These are phyloP conservation scores for Taenioides sp. DNA, from an alignment of 2,797 vertebrate genomes.

Conservation along the genomic window DNA sequence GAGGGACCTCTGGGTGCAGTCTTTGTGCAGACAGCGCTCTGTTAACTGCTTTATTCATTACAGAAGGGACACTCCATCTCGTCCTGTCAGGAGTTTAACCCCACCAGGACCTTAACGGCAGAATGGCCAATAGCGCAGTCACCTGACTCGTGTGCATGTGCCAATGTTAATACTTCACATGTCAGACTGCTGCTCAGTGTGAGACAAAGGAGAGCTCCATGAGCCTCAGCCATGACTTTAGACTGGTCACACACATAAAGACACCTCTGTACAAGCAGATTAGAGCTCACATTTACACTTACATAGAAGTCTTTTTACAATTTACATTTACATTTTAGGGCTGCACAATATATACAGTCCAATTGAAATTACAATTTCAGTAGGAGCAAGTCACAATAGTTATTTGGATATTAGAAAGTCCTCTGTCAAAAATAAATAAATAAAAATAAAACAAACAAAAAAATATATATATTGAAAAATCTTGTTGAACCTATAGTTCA, in stretches of 20 bases:
- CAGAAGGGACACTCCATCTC: slow-evolving; percentile 23
- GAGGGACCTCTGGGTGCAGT: neutral
- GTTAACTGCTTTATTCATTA: slow-evolving; percentile 28
- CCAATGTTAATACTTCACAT: slow-evolving; percentile 7
- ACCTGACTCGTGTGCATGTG: slow-evolving; percentile 15
- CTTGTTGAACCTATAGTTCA: too few species aligned
- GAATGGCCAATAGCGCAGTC: slow-evolving; percentile 13
- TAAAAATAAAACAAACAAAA: too few species aligned
- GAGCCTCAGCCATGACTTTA: slow-evolving; percentile 1
- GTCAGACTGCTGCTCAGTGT: neutral
- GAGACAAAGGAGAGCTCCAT: neutral
- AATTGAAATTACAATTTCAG: too few species aligned
- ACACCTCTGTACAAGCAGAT: neutral
- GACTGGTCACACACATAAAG: neutral
- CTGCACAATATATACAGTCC: too few species aligned
- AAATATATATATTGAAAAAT: too few species aligned
- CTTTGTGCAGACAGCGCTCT: slow-evolving; percentile 4
- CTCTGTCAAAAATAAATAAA: too few species aligned
- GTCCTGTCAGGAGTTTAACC: slow-evolving; percentile 26
- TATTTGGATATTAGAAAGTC: too few species aligned
- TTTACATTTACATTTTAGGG: neutral
- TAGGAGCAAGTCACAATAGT: too few species aligned
- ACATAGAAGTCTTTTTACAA: neutral
- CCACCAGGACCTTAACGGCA: slow-evolving; percentile 27
- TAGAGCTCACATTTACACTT: neutral